Evolutionary conservation across 2,888 invertebrate genomes (phyloP), one percentile per base, ranked within the genome.

Genomic region (Lobophora halterata): DNA sequence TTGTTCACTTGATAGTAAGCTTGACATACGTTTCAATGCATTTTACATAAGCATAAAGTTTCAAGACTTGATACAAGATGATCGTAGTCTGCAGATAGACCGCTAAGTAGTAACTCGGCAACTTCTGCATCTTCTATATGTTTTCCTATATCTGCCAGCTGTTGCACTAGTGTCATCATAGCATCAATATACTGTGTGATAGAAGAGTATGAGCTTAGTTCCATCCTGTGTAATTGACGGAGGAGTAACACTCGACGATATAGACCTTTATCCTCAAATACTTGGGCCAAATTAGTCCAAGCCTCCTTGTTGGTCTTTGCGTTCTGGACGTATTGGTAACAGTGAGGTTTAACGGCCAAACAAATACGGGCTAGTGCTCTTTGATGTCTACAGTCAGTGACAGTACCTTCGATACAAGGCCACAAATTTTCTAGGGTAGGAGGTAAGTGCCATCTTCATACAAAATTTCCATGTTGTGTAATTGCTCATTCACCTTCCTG

Each of bases 131-230:
- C 32, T 4, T 32, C 26, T 5, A 19, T 26, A 0, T 6, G 3
- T 18, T 25, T 24, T 3, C 32, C 25, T n/a, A 32, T n/a, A n/a
- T n/a, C n/a, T n/a, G n/a, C n/a, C n/a, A n/a, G n/a, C n/a, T n/a
- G n/a, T n/a, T 32, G 32, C 8, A 17, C 31, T 5, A 38, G 19
- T n/a, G 17, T 17, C 26, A 24, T 24, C 2, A 26, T 18, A 26
- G 13, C 5, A 5, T 33, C 19, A 2, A 26, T 20, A 19, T 33
- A 33, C 1, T 33, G 7, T 20, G 26, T 9, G 7, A 33, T 7
- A 1, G 13, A 13, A 8, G 19, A 6, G 11, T 12, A 8, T 9
- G n/a, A 5, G 9, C 1, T 26, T 20, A 26, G 8, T 25, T 19
- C 12, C 8, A 16, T 19, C 12, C 8, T 10, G 5, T 26, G 33